Conservation (phyloP, 2,797 vertebrate species). For the Okamejei kenojei region DNA sequence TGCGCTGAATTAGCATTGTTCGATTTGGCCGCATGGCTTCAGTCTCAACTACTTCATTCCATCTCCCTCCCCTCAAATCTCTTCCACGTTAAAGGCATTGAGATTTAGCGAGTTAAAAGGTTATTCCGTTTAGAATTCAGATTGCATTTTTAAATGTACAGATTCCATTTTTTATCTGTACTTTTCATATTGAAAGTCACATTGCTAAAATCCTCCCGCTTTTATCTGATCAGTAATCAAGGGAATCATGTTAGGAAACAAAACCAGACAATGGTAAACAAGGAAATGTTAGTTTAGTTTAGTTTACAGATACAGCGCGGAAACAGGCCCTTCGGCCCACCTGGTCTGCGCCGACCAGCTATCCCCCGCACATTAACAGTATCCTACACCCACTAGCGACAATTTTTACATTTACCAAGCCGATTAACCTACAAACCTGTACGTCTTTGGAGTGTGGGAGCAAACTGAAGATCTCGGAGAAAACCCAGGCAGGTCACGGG, state of each 20-base stretch:
- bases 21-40: slow-evolving; percentile 28
- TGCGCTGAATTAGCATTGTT: slow-evolving; percentile 9
- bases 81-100: slow-evolving; percentile 5
- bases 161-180: background rate
- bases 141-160: background rate
- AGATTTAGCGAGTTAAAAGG: slow-evolving; percentile 13
- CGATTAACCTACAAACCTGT: too few relatives aligned
- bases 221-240: background rate
- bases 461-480: too few relatives aligned
- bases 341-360: too few relatives aligned
- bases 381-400: too few relatives aligned
- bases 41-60: background rate
- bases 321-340: too few relatives aligned
- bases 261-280: background rate
- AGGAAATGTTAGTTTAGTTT: background rate
- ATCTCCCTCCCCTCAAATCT: slow-evolving; percentile 15
- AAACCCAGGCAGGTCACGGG: too few relatives aligned
- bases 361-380: too few relatives aligned
- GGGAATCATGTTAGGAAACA: background rate
- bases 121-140: background rate
- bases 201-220: background rate
- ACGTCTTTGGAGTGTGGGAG: too few relatives aligned
- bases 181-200: background rate
- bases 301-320: too few relatives aligned
- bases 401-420: too few relatives aligned